A percentile compares a stretch with the other conserved stretches of the same genome.
Conservation (phyloP, 1,140 invertebrate genomes). For the Papilio polytes region DNA sequence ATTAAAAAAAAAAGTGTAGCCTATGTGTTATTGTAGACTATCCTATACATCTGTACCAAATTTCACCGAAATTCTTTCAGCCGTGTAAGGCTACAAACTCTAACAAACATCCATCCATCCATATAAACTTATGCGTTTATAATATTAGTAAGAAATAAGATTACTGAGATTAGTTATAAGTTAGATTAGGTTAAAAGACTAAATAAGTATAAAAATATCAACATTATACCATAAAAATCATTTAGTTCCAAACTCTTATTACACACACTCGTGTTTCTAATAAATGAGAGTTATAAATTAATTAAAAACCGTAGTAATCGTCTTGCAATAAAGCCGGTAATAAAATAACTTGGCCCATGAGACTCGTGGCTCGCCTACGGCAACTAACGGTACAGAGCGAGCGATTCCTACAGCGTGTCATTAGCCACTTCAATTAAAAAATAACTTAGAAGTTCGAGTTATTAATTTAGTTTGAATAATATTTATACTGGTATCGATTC, state of each 20-base stretch:
- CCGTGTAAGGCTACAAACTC: too few species aligned
- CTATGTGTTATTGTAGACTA: too few species aligned
- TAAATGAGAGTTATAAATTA: constrained; percentile 9
- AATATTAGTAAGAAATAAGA: too few species aligned
- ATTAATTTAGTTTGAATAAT: constrained; percentile 39
- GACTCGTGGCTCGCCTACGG: constrained; percentile 30
- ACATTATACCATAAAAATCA: too few species aligned
- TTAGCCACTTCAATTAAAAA: constrained; percentile 39
- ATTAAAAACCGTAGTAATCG: constrained; percentile 1
- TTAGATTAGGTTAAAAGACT: too few species aligned
- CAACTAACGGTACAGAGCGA: constrained; percentile 41
- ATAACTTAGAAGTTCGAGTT: constrained; percentile 36
- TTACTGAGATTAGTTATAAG: too few species aligned
- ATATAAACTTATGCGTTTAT: too few species aligned
- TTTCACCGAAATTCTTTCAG: too few species aligned
- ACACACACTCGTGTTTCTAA: background rate
- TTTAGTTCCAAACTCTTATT: background rate
- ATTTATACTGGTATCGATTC: constrained; percentile 1
- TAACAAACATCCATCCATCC: too few species aligned
- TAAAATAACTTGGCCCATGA: constrained; percentile 22
- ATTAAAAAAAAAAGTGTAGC: too few species aligned
- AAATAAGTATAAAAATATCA: too few species aligned
- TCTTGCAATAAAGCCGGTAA: constrained; percentile 6
- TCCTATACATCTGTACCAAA: too few species aligned
- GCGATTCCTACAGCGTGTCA: constrained; percentile 43